These are phyloP conservation scores for Protomyctophum bolini DNA, from an alignment of 2,113 vertebrate species.

Conservation along the genomic window DNA sequence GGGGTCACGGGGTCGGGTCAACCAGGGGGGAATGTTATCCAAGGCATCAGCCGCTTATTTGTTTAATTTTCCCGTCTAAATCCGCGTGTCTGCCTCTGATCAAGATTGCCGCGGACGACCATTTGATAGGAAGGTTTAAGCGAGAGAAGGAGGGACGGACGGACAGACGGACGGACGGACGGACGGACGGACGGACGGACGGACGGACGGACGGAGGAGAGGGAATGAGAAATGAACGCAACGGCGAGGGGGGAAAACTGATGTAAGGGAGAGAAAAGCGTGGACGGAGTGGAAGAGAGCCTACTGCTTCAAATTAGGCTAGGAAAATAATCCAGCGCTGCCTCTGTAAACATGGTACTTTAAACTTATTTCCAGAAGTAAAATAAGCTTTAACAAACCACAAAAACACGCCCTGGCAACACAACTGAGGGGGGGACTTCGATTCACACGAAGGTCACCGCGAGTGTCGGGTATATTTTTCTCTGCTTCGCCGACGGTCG, in stretches of 20 bases:
- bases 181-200: conserved; percentile 5
- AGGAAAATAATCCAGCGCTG: conserved; percentile 77
- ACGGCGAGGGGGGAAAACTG: background rate
- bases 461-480: conserved; percentile 43
- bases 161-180: conserved; percentile 7
- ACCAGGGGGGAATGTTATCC: conserved; percentile 77
- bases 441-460: conserved; percentile 64
- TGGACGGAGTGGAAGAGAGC: conserved; percentile 24
- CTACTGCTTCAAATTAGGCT: conserved; percentile 81
- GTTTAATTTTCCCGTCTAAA: conserved; percentile 74
- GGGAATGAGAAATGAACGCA: background rate
- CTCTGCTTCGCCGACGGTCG: conserved; percentile 34
- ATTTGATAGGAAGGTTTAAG: conserved; percentile 36
- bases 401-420: conserved; percentile 52
- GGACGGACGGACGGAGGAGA: conserved; percentile 4
- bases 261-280: conserved; percentile 6
- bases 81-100: conserved; percentile 68
- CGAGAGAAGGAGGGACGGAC: conserved; percentile 10
- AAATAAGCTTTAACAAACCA: conserved; percentile 75
- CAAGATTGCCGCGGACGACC: conserved; percentile 68
- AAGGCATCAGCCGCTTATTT: conserved; percentile 76
- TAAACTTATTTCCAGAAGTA: conserved; percentile 74
- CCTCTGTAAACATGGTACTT: conserved; percentile 71
- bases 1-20: conserved; percentile 71
- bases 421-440: conserved; percentile 33